Base-by-base conservation (phyloP, 2,113 vertebrate species). In the Sander lucioperca region DNA sequence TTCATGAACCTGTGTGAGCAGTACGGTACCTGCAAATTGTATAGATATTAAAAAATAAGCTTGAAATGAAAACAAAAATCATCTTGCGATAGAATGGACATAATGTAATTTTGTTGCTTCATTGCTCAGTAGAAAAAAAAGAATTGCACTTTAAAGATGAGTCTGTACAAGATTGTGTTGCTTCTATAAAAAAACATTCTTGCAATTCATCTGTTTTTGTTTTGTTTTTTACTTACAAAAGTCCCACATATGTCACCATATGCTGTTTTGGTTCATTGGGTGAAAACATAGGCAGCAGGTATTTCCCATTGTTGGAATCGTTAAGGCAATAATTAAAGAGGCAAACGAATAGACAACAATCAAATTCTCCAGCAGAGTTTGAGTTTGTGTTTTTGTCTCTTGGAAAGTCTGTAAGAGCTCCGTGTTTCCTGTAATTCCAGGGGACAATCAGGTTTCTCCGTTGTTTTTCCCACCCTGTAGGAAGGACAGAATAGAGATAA, bases 81-180 rank as follows among this genome's bases (percentile, higher is more conserved):
- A 36, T 11, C 7, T 57, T 45, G 13, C 48, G 5, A 45, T 19
- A 53, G 4, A 67, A 74, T n/a, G 0, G 10, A 70, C 48, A 65
- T 51, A 54, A 21, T 27, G 18, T 39, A 9, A 50, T 33, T 68
- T 50, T 43, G 4, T 48, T 33, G 6, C 50, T 84, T 90, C 80
- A 77, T 81, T 64, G 3, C 1, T 48, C 62, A 11, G 47, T 85
- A 83, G 16, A 74, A 86, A 87, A 90, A 90, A 57, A 87, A 51
- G 2, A 81, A 27, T 54, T 70, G 18, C 30, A 74, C 7, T 39
- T 66, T 48, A n/a, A 81, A 53, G n/a, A 73, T 3, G 21, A 48
- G 59, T 82, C 39, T 43, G 36, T 59, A 77, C 36, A 74, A 21
- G 27, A 56, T 23, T 39, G 50, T 47, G 25, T 56, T 65, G 19